Evolutionary conservation across 2,797 vertebrate genomes (phyloP), one percentile per base, ranked within the genome.

Genomic region (Pseudochirops corinnae): DNA sequence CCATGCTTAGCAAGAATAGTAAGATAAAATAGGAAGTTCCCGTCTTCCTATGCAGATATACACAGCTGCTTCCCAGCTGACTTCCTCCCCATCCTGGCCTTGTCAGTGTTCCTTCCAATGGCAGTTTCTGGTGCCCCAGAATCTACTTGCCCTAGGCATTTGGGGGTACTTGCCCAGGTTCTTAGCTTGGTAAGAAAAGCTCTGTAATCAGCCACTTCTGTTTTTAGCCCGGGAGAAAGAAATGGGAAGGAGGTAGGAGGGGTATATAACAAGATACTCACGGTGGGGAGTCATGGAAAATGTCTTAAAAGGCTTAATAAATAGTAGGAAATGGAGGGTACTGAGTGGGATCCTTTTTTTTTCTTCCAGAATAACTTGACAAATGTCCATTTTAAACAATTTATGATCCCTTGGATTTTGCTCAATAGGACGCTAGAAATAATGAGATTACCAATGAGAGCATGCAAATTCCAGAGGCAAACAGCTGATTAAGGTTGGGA

Each of bases 141-240:
- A 74, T 74, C 33, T 74, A 74, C 39, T 21, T 39, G 33, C 60
- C 31, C 31, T 31, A 14, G 14, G 33, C n/a, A 46, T 82, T 46
- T 39, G 39, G 39, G 21, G 39, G 7, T 24, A 82, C 74, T 82
- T 82, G 33, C 14, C 21, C 0, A 33, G 12, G 92, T 28, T 60
- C 91, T 53, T 56, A 50, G 9, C 14, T 93, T 16, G 4, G 92
- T 56, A 13, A 24, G 10, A 0, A 28, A 92, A 57, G 52, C 58
- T 46, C 74, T 46, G 50, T 67, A 57, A 1, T 26, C 57, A 56
- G 56, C 24, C n/a, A 57, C 46, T 56, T 55, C 93, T 94, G 92
- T 90, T 90, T 50, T 90, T 94, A 93, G 62, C 93, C 93, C 33
- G 1, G 28, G 55, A 56, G 93, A 56, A 67, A 67, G 56, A n/a